Conservation (phyloP, 1,140 invertebrate genomes). For the Adelges cooleyi region DNA sequence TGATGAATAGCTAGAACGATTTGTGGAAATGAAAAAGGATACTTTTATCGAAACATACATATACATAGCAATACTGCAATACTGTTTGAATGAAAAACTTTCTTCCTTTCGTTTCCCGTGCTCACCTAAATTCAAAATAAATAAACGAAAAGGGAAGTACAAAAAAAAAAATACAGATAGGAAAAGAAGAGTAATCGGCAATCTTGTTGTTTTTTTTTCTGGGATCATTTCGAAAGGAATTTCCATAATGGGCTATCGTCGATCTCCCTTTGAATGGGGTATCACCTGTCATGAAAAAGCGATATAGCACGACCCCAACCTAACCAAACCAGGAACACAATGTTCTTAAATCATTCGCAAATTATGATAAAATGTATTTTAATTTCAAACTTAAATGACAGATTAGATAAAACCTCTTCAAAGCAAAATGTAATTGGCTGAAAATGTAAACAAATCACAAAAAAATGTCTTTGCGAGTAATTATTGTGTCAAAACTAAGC, state of each 20-base stretch:
- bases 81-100: conserved; percentile 11
- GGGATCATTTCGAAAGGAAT: conserved; percentile 24
- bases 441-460: no score
- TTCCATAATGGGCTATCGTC: conserved; percentile 25
- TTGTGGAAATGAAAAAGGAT: conserved; percentile 24
- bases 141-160: background rate
- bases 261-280: conserved; percentile 22
- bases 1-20: conserved; percentile 22
- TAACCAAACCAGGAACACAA: no score
- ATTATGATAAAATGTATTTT: no score
- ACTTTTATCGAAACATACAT: conserved; percentile 26
- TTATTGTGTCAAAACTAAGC: no score
- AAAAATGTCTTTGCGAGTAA: no score
- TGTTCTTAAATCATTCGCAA: no score
- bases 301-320: no score
- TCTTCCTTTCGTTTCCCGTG: background rate
- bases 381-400: no score
- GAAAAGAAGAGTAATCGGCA: conserved; percentile 16
- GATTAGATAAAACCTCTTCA: no score
- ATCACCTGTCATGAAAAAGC: conserved; percentile 21
- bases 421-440: no score
- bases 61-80: conserved; percentile 15
- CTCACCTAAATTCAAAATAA: background rate
- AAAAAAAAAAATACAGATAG: background rate
- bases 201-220: conserved; percentile 17